Evolutionary conservation across 2,888 invertebrate species (phyloP).

Genomic region (Eubasilissa splendida): DNA sequence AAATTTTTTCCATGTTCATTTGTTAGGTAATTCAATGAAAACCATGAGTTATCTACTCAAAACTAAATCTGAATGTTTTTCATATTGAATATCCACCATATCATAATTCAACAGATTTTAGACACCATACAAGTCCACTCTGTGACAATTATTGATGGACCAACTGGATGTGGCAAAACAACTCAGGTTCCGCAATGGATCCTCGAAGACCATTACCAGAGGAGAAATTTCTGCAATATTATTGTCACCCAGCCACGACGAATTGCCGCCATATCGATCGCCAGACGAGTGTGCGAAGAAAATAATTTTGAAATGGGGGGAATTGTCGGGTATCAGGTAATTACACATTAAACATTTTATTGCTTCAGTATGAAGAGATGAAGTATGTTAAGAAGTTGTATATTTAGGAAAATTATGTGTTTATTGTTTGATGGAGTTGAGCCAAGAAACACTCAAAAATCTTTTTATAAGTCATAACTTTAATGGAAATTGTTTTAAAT

Average conservation of each 20-base stretch:
- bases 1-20: no score
- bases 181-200: slow-evolving; percentile 93
- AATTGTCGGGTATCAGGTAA: slow-evolving; percentile 91
- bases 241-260: slow-evolving; percentile 94
- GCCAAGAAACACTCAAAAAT: no score
- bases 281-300: slow-evolving; percentile 87
- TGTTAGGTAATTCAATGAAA: no score
- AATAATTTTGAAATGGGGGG: slow-evolving; percentile 87
- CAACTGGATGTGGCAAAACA: slow-evolving; percentile 96
- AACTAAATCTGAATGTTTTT: no score
- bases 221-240: slow-evolving; percentile 84
- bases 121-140: slow-evolving; percentile 77
- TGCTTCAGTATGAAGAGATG: no score
- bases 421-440: no score
- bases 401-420: no score
- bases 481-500: no score
- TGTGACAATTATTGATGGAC: slow-evolving; percentile 90
- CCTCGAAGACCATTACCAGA: slow-evolving; percentile 81
- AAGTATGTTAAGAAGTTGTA: not conserved
- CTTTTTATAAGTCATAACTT: no score
- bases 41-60: no score
- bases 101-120: slow-evolving; percentile 73
- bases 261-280: slow-evolving; percentile 93
- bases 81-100: no score
- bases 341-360: not conserved